Base-by-base conservation (phyloP, 2,797 vertebrate genomes). In the Acanthurus leucopareius region DNA sequence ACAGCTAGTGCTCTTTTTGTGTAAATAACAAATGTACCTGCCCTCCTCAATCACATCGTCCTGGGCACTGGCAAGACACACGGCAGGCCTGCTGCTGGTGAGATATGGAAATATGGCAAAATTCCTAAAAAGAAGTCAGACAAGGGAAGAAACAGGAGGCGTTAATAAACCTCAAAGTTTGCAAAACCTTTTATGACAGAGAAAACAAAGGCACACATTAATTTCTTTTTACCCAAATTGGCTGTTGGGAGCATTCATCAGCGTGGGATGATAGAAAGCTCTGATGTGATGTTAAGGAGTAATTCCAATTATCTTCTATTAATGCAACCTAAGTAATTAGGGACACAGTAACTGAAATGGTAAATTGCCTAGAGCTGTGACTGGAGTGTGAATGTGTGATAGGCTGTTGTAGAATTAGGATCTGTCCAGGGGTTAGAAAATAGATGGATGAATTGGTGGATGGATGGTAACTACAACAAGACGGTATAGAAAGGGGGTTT, bases 211-310 rank as follows among this genome's bases (percentile, higher is more conserved):
- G 42, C 44, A 65, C 19, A 65, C n/a, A 38, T 13, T 44, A 6
- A 40, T 70, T 61, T 62, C 5, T 44, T 52, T 42, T 14, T 22
- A 19, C 48, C 35, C 35, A 61, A 62, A 32, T 48, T 62, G 22
- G 38, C 32, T 28, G 20, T 19, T 25, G 53, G 57, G 57, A 65
- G 40, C 52, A 74, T 58, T 58, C 32, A 74, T 51, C 20, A 58
- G 32, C 2, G 53, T 32, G 17, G 57, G 64, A 60, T 53, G 45
- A 71, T 52, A 7, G 19, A 65, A 58, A 52, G 56, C 49, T 51
- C 49, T 66, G 40, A 75, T 68, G 68, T 83, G 51, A 72, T 58
- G 42, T 69, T 56, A 11, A 63, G 15, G 35, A 80, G 51, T 77
- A 52, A 69, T 73, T 73, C 7, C 73, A 64, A 67, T 73, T 65